Evolutionary conservation across 1,140 invertebrate genomes (phyloP).

Genomic region (Aricia agestis): DNA sequence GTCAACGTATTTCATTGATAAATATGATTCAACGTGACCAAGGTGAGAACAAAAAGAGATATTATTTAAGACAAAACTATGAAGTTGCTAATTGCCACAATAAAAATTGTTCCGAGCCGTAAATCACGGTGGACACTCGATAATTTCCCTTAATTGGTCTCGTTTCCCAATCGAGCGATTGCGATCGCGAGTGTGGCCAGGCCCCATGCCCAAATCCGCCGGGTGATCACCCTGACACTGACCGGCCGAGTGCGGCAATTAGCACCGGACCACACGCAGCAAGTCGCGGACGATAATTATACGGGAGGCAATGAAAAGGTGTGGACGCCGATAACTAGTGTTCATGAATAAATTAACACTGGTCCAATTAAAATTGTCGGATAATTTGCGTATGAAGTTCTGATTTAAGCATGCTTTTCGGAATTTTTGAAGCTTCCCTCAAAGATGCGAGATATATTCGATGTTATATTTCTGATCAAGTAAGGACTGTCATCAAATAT

Average conservation of each 20-base stretch:
- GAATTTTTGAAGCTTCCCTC: too few species aligned
- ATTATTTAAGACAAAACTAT: slow-evolving; percentile 32
- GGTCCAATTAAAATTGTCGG: not conserved
- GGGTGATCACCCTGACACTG: slow-evolving; percentile 57
- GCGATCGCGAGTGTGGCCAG: slow-evolving; percentile 45
- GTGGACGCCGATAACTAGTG: not conserved
- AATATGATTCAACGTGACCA: slow-evolving; percentile 8
- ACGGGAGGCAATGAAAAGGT: not conserved
- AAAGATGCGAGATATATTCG: too few species aligned
- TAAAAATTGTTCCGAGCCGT: slow-evolving; percentile 44
- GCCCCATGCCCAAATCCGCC: slow-evolving; percentile 41
- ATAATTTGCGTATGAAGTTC: not conserved
- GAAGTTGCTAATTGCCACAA: slow-evolving; percentile 43
- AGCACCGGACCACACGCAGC: slow-evolving; percentile 50
- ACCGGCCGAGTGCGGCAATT: slow-evolving; percentile 48
- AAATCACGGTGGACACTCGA: slow-evolving; percentile 53
- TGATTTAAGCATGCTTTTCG: not conserved
- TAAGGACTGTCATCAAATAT: too few species aligned
- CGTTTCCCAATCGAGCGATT: slow-evolving; percentile 53
- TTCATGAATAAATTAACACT: not conserved
- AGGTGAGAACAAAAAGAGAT: slow-evolving; percentile 33
- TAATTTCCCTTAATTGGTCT: slow-evolving; percentile 61
- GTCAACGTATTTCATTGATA: not conserved
- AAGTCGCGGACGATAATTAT: slow-evolving; percentile 24
- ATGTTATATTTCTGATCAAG: too few species aligned